Evolutionary conservation across 2,888 invertebrate genomes (phyloP).

Genomic region (Priocnemis perturbator): DNA sequence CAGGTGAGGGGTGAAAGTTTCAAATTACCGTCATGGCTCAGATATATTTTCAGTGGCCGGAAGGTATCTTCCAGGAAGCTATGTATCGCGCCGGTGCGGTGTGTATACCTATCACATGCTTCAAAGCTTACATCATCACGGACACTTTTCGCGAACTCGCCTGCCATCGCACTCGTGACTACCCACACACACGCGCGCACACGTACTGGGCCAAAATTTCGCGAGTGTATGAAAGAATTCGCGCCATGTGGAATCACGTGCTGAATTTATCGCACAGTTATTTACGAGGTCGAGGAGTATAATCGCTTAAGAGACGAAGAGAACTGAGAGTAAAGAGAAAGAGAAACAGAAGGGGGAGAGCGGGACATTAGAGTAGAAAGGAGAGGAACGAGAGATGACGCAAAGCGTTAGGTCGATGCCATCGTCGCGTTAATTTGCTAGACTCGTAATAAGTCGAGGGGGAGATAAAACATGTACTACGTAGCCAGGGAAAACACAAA

Average conservation of each 20-base stretch:
- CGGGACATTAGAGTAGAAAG: background rate
- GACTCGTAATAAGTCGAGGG: conserved; percentile 4
- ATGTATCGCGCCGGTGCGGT: no score
- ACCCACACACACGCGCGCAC: background rate
- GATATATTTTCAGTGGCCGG: no score
- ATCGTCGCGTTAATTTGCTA: background rate
- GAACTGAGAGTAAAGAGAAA: background rate
- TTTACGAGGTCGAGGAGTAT: background rate
- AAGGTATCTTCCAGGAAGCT: no score
- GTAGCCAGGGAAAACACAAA: background rate
- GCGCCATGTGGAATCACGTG: no score
- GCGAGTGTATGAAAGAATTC: background rate
- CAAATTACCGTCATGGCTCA: no score
- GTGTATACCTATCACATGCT: no score
- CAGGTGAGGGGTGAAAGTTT: no score
- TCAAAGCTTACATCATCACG: no score
- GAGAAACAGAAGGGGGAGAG: background rate
- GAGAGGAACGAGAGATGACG: background rate
- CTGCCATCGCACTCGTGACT: no score
- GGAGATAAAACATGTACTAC: background rate
- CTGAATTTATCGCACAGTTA: background rate
- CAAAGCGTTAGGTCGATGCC: conserved; percentile 13
- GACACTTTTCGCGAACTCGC: no score
- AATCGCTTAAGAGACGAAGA: background rate
- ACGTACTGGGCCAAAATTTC: background rate